Conservation (phyloP, 1,140 invertebrate genomes). For the Bursaphelenchus mucronatus region DNA sequence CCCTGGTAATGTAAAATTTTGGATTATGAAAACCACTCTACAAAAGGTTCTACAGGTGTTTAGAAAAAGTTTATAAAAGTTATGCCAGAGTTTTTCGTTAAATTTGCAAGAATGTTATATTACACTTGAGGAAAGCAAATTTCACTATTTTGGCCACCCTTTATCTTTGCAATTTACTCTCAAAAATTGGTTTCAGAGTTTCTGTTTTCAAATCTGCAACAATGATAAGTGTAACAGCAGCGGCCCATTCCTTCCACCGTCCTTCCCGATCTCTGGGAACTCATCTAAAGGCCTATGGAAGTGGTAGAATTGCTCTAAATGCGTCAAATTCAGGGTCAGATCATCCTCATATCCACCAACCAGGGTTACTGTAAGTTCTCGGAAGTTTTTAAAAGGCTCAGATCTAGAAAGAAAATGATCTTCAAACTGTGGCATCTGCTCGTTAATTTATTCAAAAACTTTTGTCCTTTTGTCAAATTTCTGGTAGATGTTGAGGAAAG, state of each 20-base stretch:
- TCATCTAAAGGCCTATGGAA: conserved; percentile 31
- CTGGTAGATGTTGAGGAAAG: conserved; percentile 3
- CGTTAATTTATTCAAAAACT: conserved; percentile 5
- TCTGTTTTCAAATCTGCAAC: not conserved
- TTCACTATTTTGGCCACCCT: too few relatives aligned
- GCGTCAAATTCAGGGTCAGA: not conserved
- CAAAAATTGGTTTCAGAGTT: too few relatives aligned
- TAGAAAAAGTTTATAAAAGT: too few relatives aligned
- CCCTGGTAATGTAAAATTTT: too few relatives aligned
- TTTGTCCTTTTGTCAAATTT: conserved; percentile 20
- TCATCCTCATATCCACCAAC: not conserved
- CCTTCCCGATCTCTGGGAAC: conserved; percentile 27
- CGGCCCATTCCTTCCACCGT: conserved; percentile 27
- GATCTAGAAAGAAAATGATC: conserved; percentile 4
- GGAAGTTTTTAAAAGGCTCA: too few relatives aligned
- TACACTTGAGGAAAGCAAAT: too few relatives aligned
- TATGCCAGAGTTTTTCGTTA: too few relatives aligned
- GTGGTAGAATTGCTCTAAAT: conserved; percentile 24
- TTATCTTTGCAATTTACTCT: too few relatives aligned
- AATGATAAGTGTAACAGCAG: conserved; percentile 35
- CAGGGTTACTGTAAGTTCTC: not conserved
- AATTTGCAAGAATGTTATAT: too few relatives aligned
- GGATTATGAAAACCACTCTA: too few relatives aligned
- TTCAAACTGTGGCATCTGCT: conserved; percentile 19
- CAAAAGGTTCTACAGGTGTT: too few relatives aligned